Conservation (phyloP, 2,888 invertebrate genomes). For the Tethea ocularis region DNA sequence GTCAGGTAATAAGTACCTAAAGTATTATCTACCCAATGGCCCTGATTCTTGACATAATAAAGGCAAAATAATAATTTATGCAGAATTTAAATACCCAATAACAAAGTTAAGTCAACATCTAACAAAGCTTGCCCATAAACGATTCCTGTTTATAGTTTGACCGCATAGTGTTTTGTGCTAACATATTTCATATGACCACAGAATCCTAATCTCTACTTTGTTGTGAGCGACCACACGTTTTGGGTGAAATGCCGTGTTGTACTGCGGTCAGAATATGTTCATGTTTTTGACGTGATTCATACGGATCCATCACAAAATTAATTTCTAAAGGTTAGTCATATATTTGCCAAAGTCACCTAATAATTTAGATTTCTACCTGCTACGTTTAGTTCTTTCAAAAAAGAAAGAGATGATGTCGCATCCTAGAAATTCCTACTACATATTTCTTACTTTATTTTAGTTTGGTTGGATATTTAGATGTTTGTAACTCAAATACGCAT, state of each 20-base stretch:
- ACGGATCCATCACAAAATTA: constrained; percentile 4
- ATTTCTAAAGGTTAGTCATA: background rate
- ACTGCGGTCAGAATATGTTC: constrained; percentile 6
- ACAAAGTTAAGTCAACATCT: background rate
- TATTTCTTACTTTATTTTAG: too few species aligned
- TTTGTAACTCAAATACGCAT: too few species aligned
- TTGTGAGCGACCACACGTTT: constrained; percentile 53
- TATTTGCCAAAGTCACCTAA: background rate
- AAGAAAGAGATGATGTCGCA: too few species aligned
- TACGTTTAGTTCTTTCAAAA: too few species aligned
- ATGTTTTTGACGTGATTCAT: constrained; percentile 5
- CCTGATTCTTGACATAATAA: background rate
- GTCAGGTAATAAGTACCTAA: too few species aligned
- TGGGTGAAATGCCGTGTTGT: constrained; percentile 35
- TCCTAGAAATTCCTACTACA: too few species aligned
- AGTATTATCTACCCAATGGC: too few species aligned
- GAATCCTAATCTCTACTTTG: constrained; percentile 51
- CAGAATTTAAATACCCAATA: background rate
- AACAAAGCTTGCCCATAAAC: background rate
- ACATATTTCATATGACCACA: constrained; percentile 46
- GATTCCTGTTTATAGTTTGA: constrained; percentile 5
- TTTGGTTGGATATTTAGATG: too few species aligned
- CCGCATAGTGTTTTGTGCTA: constrained; percentile 13
- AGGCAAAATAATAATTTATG: background rate
- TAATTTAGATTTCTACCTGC: too few species aligned